These are phyloP conservation scores for Istiophorus platypterus DNA, from an alignment of 2,113 vertebrate species.

Conservation along the genomic window DNA sequence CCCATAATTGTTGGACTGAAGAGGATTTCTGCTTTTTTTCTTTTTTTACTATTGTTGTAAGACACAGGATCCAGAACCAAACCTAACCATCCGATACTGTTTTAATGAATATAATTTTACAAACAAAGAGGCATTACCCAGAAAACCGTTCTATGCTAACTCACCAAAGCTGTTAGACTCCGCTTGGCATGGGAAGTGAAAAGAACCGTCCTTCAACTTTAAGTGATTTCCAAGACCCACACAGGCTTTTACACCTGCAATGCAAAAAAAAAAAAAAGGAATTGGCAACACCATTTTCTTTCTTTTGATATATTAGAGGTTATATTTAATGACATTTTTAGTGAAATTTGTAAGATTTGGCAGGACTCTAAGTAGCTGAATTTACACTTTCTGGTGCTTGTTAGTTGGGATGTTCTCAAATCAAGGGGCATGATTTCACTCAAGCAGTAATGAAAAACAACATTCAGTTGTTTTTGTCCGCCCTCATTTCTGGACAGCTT, in stretches of 20 bases:
- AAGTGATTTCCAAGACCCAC: slow-evolving; percentile 33
- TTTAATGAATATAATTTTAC: slow-evolving; percentile 65
- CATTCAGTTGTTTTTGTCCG: slow-evolving; percentile 70
- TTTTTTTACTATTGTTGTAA: slow-evolving; percentile 73
- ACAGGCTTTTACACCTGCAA: slow-evolving; percentile 84
- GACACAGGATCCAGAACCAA: slow-evolving; percentile 64
- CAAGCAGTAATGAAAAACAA: slow-evolving; percentile 78
- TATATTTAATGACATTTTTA: slow-evolving; percentile 81
- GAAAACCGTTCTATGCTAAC: slow-evolving; percentile 26
- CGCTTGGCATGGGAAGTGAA: slow-evolving; percentile 38
- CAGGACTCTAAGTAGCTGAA: slow-evolving; percentile 84
- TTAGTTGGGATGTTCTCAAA: slow-evolving; percentile 84
- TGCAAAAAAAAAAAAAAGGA: slow-evolving; percentile 67
- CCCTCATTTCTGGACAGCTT: slow-evolving; percentile 71
- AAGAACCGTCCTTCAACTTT: slow-evolving; percentile 48
- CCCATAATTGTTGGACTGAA: slow-evolving; percentile 82
- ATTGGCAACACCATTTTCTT: slow-evolving; percentile 73
- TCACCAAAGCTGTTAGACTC: slow-evolving; percentile 36
- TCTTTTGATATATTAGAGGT: slow-evolving; percentile 76
- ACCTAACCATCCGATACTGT: slow-evolving; percentile 56
- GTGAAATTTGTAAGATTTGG: slow-evolving; percentile 82
- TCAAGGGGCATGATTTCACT: slow-evolving; percentile 86
- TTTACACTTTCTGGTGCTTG: slow-evolving; percentile 86
- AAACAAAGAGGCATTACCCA: slow-evolving; percentile 55
- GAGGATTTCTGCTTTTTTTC: slow-evolving; percentile 72